Conservation (phyloP, 1,140 invertebrate genomes). For the Neodiprion pinetum region DNA sequence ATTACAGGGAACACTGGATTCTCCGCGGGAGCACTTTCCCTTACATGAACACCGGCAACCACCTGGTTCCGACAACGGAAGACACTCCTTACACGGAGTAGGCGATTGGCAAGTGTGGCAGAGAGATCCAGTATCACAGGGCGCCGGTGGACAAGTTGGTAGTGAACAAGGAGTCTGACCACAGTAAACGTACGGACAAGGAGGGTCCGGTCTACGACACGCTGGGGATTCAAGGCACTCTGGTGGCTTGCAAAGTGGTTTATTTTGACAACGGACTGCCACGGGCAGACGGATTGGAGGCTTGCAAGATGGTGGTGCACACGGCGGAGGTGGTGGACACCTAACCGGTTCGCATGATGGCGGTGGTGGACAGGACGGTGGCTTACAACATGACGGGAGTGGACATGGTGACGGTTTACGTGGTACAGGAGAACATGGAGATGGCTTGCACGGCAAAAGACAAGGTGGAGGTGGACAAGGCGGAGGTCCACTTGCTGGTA, state of each 20-base stretch:
- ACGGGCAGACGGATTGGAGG: not conserved
- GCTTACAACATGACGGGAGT: conserved; percentile 14
- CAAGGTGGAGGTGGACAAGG: not conserved
- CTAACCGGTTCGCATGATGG: not conserved
- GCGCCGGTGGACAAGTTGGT: not conserved
- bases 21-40: conserved; percentile 20
- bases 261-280: not conserved
- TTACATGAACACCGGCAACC: conserved; percentile 33
- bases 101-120: conserved; percentile 9
- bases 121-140: not conserved
- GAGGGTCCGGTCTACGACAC: not conserved
- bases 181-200: not conserved
- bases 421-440: not conserved
- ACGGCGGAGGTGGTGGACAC: not conserved
- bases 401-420: not conserved
- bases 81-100: conserved; percentile 7
- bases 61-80: not conserved
- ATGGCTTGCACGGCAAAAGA: not conserved
- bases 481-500: not conserved
- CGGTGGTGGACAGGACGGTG: not conserved
- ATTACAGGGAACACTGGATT: conserved; percentile 22
- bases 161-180: not conserved
- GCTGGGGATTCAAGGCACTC: not conserved
- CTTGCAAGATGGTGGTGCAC: not conserved
- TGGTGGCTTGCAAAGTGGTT: conserved; percentile 7